phyloP scores from a whole-genome alignment of 1,140 invertebrate species.

The Caenorhabditis tropicalis region DNA sequence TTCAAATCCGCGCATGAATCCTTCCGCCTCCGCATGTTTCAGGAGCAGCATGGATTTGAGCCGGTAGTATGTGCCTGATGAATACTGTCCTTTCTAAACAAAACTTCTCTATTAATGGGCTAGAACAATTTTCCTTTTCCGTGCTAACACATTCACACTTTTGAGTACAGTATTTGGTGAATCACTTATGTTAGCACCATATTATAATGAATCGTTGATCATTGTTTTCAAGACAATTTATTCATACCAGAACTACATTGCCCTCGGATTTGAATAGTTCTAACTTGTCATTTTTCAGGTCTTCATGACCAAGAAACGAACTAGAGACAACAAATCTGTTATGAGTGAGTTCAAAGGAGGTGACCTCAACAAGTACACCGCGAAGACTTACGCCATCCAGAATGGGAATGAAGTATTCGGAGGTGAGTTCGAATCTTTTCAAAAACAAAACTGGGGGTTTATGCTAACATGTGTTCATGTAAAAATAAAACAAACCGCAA shows the following conservation, averaged over 20 bases:
- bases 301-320: conserved; percentile 60
- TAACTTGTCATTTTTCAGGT: conserved; percentile 54
- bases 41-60: conserved; percentile 61
- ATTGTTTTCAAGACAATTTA: too few species aligned
- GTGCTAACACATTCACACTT: neutral
- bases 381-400: conserved; percentile 57
- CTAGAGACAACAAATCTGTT: conserved; percentile 55
- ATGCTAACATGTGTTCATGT: neutral
- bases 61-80: conserved; percentile 57
- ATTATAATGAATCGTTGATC: neutral
- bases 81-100: neutral
- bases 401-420: conserved; percentile 60
- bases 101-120: neutral
- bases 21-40: conserved; percentile 59
- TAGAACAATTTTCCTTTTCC: conserved; percentile 4
- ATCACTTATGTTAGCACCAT: neutral
- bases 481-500: neutral
- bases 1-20: conserved; percentile 58
- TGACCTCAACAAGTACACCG: conserved; percentile 60
- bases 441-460: too few species aligned
- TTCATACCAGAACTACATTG: too few species aligned
- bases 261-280: neutral
- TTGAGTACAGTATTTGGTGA: neutral
- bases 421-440: too few species aligned
- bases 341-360: conserved; percentile 59